Evolutionary conservation across 2,888 invertebrate genomes (phyloP).

Genomic region (Cantharis rustica): DNA sequence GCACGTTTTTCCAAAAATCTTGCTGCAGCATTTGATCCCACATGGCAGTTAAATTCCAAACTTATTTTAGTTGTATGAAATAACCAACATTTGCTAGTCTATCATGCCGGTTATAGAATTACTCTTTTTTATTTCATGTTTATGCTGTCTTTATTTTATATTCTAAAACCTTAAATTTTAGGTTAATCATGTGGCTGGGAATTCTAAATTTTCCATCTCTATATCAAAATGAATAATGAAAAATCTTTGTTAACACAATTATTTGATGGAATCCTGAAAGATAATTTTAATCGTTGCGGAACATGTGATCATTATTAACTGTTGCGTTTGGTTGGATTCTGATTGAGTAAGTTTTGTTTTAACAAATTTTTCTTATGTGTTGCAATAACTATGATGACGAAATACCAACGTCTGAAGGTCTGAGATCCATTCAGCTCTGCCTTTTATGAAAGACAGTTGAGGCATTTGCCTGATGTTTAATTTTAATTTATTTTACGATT

Average conservation of each 20-base stretch:
- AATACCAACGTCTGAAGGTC: not conserved
- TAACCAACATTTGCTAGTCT: too few species aligned
- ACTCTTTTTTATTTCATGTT: too few species aligned
- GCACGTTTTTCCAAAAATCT: too few species aligned
- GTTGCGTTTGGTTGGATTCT: not conserved
- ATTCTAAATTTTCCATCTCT: not conserved
- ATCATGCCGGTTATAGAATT: too few species aligned
- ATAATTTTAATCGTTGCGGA: not conserved
- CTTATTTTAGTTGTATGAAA: too few species aligned
- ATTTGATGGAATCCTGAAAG: too few species aligned
- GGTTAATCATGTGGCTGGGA: not conserved
- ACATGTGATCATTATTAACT: not conserved
- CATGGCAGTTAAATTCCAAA: too few species aligned
- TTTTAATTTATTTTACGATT: not conserved
- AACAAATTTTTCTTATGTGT: not conserved
- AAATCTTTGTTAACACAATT: too few species aligned
- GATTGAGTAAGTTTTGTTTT: not conserved
- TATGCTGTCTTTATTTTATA: too few species aligned
- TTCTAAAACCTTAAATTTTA: not conserved
- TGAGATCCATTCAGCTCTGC: not conserved
- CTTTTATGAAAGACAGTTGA: not conserved
- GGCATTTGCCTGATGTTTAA: not conserved
- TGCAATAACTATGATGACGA: not conserved
- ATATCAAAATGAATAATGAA: not conserved
- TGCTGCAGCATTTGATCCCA: too few species aligned